These are phyloP conservation scores for Tethea ocularis DNA, from an alignment of 2,888 invertebrate genomes.

Conservation along the genomic window DNA sequence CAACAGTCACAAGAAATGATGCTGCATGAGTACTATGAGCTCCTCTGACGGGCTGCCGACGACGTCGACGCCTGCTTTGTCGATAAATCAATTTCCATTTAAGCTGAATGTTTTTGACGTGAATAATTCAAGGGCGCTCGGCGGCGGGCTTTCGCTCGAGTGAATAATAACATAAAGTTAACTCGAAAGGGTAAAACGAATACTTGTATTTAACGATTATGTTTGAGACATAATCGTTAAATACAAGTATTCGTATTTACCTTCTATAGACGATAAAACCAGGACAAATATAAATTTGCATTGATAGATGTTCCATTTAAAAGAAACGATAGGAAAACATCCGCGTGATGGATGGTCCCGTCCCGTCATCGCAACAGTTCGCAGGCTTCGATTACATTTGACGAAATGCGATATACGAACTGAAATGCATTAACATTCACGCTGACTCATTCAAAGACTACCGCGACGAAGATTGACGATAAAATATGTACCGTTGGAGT, in stretches of 20 bases:
- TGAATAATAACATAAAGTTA: slow-evolving; percentile 26
- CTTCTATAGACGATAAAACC: slow-evolving; percentile 19
- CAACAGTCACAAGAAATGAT: slow-evolving; percentile 29
- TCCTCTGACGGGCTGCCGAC: slow-evolving; percentile 20
- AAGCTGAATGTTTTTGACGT: slow-evolving; percentile 39
- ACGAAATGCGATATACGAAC: slow-evolving; percentile 73
- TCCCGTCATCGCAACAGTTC: slow-evolving; percentile 48
- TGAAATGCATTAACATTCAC: slow-evolving; percentile 75
- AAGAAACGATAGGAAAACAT: slow-evolving; percentile 61
- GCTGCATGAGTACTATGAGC: slow-evolving; percentile 27
- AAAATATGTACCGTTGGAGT: slow-evolving; percentile 43
- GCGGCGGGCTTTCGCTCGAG: slow-evolving; percentile 20
- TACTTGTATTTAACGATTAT: too few species aligned
- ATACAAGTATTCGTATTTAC: slow-evolving; percentile 1
- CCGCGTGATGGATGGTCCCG: slow-evolving; percentile 69
- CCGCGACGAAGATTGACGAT: slow-evolving; percentile 41
- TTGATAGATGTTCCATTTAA: slow-evolving; percentile 64
- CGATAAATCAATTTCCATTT: slow-evolving; percentile 41
- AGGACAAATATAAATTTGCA: slow-evolving; percentile 63
- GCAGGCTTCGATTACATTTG: slow-evolving; percentile 64
- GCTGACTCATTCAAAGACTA: slow-evolving; percentile 64
- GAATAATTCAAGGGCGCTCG: slow-evolving; percentile 35
- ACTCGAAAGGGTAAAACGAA: not conserved
- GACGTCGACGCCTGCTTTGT: slow-evolving; percentile 12
- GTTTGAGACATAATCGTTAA: not conserved